Conservation (phyloP, 1,140 invertebrate species). For the Tetraneura akinire region DNA sequence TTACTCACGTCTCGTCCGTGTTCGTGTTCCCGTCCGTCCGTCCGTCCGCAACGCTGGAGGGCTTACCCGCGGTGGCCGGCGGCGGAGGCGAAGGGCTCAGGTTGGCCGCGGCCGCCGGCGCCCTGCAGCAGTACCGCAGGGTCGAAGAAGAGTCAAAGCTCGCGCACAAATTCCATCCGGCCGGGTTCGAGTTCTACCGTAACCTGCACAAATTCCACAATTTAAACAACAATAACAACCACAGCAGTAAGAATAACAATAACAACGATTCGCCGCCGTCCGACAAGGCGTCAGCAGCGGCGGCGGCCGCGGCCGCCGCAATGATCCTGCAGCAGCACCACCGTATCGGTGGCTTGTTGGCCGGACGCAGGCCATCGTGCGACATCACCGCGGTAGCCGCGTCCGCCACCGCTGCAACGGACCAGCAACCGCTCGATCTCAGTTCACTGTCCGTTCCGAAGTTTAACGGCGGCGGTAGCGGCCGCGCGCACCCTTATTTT, state of each 20-base stretch:
- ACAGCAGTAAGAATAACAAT: constrained; percentile 34
- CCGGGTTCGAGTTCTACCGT: constrained; percentile 40
- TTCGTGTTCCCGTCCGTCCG: constrained; percentile 3
- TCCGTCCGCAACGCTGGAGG: constrained; percentile 33
- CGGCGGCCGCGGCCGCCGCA: constrained; percentile 20
- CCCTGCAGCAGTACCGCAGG: constrained; percentile 34
- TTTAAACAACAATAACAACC: constrained; percentile 38
- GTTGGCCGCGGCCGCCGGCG: constrained; percentile 39
- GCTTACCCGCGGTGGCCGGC: constrained; percentile 44
- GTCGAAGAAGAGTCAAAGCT: constrained; percentile 38
- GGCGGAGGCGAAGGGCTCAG: constrained; percentile 43
- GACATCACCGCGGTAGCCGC: constrained; percentile 8
- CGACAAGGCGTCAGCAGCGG: constrained; percentile 14
- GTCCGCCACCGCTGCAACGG: background rate
- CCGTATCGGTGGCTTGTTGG: constrained; percentile 7
- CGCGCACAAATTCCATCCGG: constrained; percentile 25
- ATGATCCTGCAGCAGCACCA: constrained; percentile 48
- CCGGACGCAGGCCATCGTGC: constrained; percentile 1
- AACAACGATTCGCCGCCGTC: constrained; percentile 48
- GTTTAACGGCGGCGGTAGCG: constrained; percentile 27
- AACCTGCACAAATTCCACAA: constrained; percentile 43
- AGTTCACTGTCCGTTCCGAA: constrained; percentile 42
- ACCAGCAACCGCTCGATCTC: constrained; percentile 40
- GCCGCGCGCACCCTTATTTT: constrained; percentile 40
- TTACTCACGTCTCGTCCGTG: background rate